phyloP scores from a whole-genome alignment of 1,140 invertebrate genomes.

The Battus philenor region DNA sequence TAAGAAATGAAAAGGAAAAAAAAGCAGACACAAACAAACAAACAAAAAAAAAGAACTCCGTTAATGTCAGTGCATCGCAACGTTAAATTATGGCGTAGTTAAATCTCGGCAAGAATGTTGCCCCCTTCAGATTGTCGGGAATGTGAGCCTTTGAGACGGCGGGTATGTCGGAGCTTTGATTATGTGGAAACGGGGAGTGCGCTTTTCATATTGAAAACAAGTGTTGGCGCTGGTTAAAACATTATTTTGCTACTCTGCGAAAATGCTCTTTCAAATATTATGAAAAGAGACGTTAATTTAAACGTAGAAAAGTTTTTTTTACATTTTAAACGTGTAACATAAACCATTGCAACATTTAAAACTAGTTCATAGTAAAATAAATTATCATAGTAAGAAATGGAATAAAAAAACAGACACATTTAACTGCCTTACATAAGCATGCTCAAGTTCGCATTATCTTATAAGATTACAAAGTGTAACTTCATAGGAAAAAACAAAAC shows the following conservation, averaged over 20 bases:
- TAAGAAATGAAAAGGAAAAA: too few species aligned
- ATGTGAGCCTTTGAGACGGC: constrained; percentile 37
- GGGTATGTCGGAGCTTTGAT: constrained; percentile 21
- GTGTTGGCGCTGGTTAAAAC: constrained; percentile 6
- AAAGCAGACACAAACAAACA: too few species aligned
- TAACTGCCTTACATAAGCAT: too few species aligned
- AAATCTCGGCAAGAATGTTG: constrained; percentile 35
- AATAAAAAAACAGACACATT: too few species aligned
- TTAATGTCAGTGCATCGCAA: constrained; percentile 23
- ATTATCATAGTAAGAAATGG: too few species aligned
- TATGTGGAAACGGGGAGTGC: constrained; percentile 23
- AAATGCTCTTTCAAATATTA: not conserved
- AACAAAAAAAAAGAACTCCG: too few species aligned
- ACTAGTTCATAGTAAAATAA: too few species aligned
- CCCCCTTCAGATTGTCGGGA: constrained; percentile 31
- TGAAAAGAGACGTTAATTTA: not conserved
- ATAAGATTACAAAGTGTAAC: too few species aligned
- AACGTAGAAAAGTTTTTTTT: constrained; percentile 1
- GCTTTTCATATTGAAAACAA: constrained; percentile 21
- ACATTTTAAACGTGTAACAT: too few species aligned
- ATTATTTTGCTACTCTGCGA: constrained; percentile 6
- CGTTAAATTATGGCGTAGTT: constrained; percentile 35
- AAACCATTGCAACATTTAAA: too few species aligned
- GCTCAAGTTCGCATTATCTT: too few species aligned
- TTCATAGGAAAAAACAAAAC: too few species aligned